Percentiles rank a stretch among this genome's conserved stretches.
Evolutionary conservation across 1,140 invertebrate genomes (phyloP).

Genomic region (Leptinotarsa defecta): DNA sequence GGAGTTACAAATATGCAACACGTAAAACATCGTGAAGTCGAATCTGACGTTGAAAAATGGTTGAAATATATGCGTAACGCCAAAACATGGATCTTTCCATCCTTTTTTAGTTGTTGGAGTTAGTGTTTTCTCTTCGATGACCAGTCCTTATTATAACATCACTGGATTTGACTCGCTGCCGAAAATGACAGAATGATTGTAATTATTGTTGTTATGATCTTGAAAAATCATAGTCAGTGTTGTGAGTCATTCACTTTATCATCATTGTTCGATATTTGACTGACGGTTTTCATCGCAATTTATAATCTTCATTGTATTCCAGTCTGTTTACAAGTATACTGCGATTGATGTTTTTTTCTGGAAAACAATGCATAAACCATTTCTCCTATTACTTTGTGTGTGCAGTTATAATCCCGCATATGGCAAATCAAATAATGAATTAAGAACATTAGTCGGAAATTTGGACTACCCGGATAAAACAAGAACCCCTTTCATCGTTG

Average conservation of each 20-base stretch:
- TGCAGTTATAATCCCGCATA: background rate
- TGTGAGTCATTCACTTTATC: background rate
- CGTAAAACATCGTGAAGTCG: no score
- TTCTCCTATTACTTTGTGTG: background rate
- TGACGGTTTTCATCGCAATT: background rate
- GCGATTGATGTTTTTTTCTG: background rate
- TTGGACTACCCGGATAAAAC: background rate
- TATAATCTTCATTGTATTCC: background rate
- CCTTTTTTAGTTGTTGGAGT: no score
- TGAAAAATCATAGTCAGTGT: no score
- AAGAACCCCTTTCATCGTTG: background rate
- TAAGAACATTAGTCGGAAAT: background rate
- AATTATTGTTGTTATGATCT: no score
- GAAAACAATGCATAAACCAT: background rate
- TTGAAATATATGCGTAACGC: no score
- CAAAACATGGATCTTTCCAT: no score
- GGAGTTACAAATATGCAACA: no score
- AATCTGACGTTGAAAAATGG: no score
- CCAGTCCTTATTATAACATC: no score
- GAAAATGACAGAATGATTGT: no score
- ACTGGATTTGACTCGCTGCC: no score
- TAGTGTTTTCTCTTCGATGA: no score
- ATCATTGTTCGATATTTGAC: background rate
- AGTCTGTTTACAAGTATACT: background rate
- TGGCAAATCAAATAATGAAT: background rate